Percentiles rank a stretch among this genome's conserved stretches.
Evolutionary conservation across 1,140 invertebrate species (phyloP).

Genomic region (Drosophila cardini): DNA sequence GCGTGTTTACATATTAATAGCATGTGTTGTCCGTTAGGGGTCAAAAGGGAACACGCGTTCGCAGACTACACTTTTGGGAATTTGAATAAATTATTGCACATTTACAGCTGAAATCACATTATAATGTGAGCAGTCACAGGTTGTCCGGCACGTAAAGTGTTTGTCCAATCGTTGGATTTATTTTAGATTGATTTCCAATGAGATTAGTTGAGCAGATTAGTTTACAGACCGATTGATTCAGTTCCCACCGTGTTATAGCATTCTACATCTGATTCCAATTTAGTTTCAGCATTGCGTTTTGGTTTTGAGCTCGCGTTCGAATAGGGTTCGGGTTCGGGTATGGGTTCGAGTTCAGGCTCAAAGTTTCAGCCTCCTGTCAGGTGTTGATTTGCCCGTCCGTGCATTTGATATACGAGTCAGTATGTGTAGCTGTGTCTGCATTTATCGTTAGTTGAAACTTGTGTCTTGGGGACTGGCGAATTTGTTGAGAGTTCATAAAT

Average conservation of each 20-base stretch:
- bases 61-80: conserved; percentile 66
- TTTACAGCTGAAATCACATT: conserved; percentile 79
- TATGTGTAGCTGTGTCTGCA: conserved; percentile 16
- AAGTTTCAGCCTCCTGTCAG: conserved; percentile 37
- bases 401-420: conserved; percentile 47
- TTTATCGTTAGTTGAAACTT: conserved; percentile 45
- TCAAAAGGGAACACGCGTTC: conserved; percentile 17
- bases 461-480: conserved; percentile 36
- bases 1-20: conserved; percentile 74
- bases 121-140: conserved; percentile 56
- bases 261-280: too few relatives aligned
- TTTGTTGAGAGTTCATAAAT: conserved; percentile 68
- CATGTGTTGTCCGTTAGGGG: conserved; percentile 38
- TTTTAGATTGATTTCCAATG: conserved; percentile 76
- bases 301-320: not conserved
- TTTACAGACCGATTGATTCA: conserved; percentile 39
- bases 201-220: conserved; percentile 69
- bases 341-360: conserved; percentile 35
- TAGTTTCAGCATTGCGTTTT: too few relatives aligned
- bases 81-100: conserved; percentile 82
- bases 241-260: conserved; percentile 3
- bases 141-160: conserved; percentile 45
- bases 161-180: conserved; percentile 72
- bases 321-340: conserved; percentile 9
- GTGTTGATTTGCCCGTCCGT: conserved; percentile 60